These are phyloP conservation scores for Bactericera cockerelli DNA, from an alignment of 1,140 invertebrate species.

Conservation along the genomic window DNA sequence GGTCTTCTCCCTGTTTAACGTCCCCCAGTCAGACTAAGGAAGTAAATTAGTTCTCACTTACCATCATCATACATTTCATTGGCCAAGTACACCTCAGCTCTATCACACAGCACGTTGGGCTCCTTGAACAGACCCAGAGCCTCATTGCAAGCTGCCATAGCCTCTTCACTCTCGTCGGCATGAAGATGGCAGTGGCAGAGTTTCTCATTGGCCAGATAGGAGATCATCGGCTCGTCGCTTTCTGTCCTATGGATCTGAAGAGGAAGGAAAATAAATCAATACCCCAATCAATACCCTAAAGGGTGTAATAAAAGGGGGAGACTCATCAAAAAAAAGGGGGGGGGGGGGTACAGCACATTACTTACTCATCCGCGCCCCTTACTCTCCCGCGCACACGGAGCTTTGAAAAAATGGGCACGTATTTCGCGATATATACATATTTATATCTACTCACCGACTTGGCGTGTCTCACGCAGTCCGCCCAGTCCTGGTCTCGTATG, in stretches of 20 bases:
- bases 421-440: no score
- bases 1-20: no score
- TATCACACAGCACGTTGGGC: slow-evolving; percentile 67
- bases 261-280: no score
- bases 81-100: slow-evolving; percentile 78
- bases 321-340: no score
- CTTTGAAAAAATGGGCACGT: no score
- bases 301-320: neutral
- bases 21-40: no score
- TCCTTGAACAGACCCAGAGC: slow-evolving; percentile 66
- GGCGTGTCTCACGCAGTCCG: slow-evolving; percentile 57
- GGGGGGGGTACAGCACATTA: no score
- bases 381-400: no score
- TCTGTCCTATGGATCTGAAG: slow-evolving; percentile 47
- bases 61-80: slow-evolving; percentile 88
- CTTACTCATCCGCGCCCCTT: no score
- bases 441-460: slow-evolving; percentile 41
- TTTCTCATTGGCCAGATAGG: slow-evolving; percentile 52
- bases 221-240: slow-evolving; percentile 48
- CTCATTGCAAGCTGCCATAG: slow-evolving; percentile 58
- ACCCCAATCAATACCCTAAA: no score
- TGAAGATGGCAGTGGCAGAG: slow-evolving; percentile 59
- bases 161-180: slow-evolving; percentile 45
- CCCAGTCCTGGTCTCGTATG: slow-evolving; percentile 49
- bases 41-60: no score